Base-by-base conservation (phyloP, 1,140 invertebrate species). In the Phenacoccus solenopsis region DNA sequence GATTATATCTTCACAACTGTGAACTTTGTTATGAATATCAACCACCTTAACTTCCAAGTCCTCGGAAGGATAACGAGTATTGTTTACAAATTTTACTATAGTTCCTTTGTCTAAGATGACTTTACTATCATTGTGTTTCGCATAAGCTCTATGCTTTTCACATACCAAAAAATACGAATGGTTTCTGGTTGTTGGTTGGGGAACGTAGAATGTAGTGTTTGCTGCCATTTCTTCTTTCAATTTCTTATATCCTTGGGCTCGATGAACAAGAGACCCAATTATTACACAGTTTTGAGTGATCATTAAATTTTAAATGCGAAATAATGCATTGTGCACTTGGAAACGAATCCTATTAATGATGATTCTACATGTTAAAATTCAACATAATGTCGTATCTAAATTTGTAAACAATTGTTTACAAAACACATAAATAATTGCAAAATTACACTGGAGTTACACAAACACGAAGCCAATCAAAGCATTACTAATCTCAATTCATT, bases 1-100 rank as follows among this genome's bases (percentile, higher is more conserved):
- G 20, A 71, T 13, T 38, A 73, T 61, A 38, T 73, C 72, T 68
- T 75, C 73, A 68, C 32, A 70, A 56, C 25, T 69, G 28, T 69
- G 68, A 68, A 9, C 25, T 24, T 10, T 64, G 9, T 22, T 64
- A 24, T 64, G 12, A 1, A 64, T 10, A 64, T 64, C 59, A 10
- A 64, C 16, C 2, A 64, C 9, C 25, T 64, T 64, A 24, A 64
- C 59, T 24, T 64, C 59, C 22, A 64, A 24, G 9, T 64, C 3
- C 4, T 27, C 20, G 4, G 21, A 4, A 9, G 16, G 56, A 24
- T 24, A 3, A 10, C 9, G 59, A 64, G 9, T 9, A 9, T 10
- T 5, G 1, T 20, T 24, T 3, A 10, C 22, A 4, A 20, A 25
- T 16, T 24, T 3, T 1, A 64, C 59, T 4, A 64, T 5, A 22